phyloP scores from a whole-genome alignment of 2,888 invertebrate species.

The Hipparchia semele region DNA sequence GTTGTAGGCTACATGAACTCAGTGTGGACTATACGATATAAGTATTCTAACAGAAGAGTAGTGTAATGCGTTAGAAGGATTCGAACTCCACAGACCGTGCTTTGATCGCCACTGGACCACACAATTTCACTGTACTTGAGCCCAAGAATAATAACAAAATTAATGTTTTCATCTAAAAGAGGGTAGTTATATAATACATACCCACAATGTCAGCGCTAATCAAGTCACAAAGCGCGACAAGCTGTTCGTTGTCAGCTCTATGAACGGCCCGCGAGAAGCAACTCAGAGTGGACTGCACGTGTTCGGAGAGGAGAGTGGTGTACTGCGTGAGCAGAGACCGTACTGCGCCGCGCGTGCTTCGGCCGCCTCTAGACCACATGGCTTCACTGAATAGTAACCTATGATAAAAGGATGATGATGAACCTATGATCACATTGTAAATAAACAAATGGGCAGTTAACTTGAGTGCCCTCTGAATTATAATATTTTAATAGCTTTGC shows the following conservation, averaged over 20 bases:
- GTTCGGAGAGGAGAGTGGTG: slow-evolving; percentile 62
- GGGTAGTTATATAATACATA: slow-evolving; percentile 40
- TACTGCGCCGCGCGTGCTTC: slow-evolving; percentile 68
- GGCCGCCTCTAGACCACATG: slow-evolving; percentile 74
- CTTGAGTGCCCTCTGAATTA: too few species aligned
- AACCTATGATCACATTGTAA: too few species aligned
- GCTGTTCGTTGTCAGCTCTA: slow-evolving; percentile 57
- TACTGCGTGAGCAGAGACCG: slow-evolving; percentile 67
- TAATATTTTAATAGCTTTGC: too few species aligned
- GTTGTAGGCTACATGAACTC: too few species aligned
- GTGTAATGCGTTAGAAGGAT: slow-evolving; percentile 67
- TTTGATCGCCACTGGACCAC: slow-evolving; percentile 63
- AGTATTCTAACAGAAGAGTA: slow-evolving; percentile 65
- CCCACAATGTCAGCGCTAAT: slow-evolving; percentile 74
- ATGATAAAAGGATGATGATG: slow-evolving; percentile 3
- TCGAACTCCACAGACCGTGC: slow-evolving; percentile 67
- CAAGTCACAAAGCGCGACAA: slow-evolving; percentile 64
- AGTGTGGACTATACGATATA: slow-evolving; percentile 68
- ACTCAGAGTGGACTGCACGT: slow-evolving; percentile 63
- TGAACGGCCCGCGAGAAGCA: slow-evolving; percentile 61
- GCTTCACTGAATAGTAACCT: slow-evolving; percentile 76
- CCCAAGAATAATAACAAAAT: slow-evolving; percentile 50
- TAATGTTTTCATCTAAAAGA: too few species aligned
- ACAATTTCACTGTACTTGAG: too few species aligned
- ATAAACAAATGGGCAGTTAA: too few species aligned